A percentile compares a stretch with the other conserved stretches of the same genome.
Evolutionary conservation across 2,113 vertebrate genomes (phyloP).

Genomic region (Bungarus multicinctus): DNA sequence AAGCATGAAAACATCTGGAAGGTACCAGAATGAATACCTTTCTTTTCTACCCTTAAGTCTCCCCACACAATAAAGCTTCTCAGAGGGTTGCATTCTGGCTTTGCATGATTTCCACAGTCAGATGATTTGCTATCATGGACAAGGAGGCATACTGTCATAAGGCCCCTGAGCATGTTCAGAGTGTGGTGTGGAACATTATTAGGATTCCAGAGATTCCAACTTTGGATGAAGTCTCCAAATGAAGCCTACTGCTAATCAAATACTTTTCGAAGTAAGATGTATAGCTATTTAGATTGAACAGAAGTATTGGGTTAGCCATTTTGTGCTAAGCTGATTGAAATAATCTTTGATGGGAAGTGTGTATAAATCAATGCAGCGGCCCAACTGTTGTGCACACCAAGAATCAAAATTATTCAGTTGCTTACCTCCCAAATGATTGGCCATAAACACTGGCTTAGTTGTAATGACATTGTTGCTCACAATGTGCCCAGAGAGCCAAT

Average conservation of each 20-base stretch:
- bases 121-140: background rate
- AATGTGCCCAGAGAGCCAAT: slow-evolving; percentile 9
- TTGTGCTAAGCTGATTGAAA: background rate
- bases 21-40: background rate
- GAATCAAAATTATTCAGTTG: background rate
- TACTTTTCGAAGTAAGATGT: background rate
- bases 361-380: background rate
- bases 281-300: background rate
- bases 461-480: background rate
- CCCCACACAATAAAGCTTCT: background rate
- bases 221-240: background rate
- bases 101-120: background rate
- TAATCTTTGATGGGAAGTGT: background rate
- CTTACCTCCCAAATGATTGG: background rate
- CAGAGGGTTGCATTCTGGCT: background rate
- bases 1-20: background rate
- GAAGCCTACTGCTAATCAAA: background rate
- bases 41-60: background rate
- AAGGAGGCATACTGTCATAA: background rate
- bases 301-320: background rate
- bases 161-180: background rate
- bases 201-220: background rate
- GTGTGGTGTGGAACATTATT: background rate
- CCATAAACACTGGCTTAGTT: background rate
- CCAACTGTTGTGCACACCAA: background rate